Percentiles rank a stretch among this genome's conserved stretches.
phyloP scores from a whole-genome alignment of 1,140 invertebrate species.

The Ostrea edulis region DNA sequence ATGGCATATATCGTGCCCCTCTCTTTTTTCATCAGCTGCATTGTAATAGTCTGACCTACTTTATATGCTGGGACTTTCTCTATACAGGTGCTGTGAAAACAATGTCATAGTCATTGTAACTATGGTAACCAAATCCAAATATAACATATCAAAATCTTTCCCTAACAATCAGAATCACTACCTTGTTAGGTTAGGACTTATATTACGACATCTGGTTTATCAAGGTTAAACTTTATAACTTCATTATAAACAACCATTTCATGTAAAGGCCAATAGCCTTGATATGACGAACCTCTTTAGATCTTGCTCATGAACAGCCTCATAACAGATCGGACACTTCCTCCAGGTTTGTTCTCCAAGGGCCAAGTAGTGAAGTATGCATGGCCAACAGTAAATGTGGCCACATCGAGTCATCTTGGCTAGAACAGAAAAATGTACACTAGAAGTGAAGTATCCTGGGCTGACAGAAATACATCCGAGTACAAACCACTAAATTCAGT shows the following conservation, averaged over 20 bases:
- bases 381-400: conserved; percentile 97
- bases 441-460: too few relatives aligned
- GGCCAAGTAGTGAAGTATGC: conserved; percentile 94
- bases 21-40: conserved; percentile 92
- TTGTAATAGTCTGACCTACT: conserved; percentile 87
- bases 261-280: neutral
- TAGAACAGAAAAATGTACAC: conserved; percentile 79
- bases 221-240: too few relatives aligned
- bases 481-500: too few relatives aligned
- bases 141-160: neutral
- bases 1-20: conserved; percentile 88
- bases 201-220: too few relatives aligned
- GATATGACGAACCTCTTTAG: conserved; percentile 87
- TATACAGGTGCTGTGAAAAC: conserved; percentile 81
- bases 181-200: too few relatives aligned
- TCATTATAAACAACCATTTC: neutral
- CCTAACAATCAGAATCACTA: neutral
- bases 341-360: conserved; percentile 80
- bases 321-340: conserved; percentile 78
- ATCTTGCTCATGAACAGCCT: conserved; percentile 83
- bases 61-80: conserved; percentile 83
- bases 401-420: conserved; percentile 96
- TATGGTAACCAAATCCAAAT: neutral
- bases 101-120: neutral
- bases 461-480: too few relatives aligned